These are phyloP conservation scores for Chromoteleia sp. DNA, from an alignment of 2,888 invertebrate species.

Conservation along the genomic window DNA sequence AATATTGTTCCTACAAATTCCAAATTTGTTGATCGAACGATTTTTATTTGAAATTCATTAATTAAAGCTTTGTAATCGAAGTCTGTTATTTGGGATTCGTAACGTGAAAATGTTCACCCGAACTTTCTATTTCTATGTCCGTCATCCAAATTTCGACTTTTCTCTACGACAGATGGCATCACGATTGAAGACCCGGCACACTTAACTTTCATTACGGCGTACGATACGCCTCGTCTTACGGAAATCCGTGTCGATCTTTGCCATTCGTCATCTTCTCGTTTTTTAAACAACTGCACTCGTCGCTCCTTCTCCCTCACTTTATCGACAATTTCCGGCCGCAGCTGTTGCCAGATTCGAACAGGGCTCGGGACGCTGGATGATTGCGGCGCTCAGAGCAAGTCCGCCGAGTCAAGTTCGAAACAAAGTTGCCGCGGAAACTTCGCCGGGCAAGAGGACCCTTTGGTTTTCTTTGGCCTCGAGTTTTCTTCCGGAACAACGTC, in stretches of 20 bases:
- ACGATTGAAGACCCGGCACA: neutral
- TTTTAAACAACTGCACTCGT: constrained; percentile 31
- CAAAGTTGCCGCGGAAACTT: constrained; percentile 55
- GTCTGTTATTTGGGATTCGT: no score
- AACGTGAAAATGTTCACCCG: no score
- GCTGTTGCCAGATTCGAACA: constrained; percentile 51
- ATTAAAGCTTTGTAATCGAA: no score
- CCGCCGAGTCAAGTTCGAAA: constrained; percentile 52
- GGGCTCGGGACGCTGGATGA: constrained; percentile 34
- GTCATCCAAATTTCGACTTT: no score
- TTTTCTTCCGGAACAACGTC: constrained; percentile 34
- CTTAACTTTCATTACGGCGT: neutral
- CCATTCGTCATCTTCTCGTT: constrained; percentile 8
- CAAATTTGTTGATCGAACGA: no score
- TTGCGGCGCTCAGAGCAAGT: constrained; percentile 39
- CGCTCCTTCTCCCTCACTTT: constrained; percentile 34
- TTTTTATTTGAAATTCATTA: no score
- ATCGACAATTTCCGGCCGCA: constrained; percentile 52
- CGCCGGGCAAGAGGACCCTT: constrained; percentile 35
- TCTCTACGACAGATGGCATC: no score
- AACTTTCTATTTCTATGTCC: no score
- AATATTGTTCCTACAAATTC: no score
- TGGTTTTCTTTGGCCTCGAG: constrained; percentile 27
- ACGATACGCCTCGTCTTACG: neutral
- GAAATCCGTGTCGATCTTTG: neutral